Base-by-base conservation (phyloP, 2,113 vertebrate genomes). In the Syngnathus scovelli region DNA sequence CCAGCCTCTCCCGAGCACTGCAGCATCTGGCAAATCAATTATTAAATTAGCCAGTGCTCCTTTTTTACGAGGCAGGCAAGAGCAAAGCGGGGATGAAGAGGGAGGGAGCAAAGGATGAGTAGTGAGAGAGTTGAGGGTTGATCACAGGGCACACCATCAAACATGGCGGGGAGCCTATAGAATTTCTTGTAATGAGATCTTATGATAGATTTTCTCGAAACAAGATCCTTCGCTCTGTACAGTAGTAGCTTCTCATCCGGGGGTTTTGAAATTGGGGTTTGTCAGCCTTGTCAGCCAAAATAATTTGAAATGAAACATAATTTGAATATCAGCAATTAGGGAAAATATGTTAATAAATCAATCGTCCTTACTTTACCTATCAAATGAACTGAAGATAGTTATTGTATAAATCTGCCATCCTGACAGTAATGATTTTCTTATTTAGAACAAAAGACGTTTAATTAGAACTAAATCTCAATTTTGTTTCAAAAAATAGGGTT, bases 11-110 rank as follows among this genome's bases (percentile, higher is more conserved):
- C 77, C 77, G 82, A 90, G 88, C 83, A 85, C 86, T 89, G 83
- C 84, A 87, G 88, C 88, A 91, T 91, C 90, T 91, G 90, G 88
- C 88, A 77, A 86, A 90, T 91, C 89, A 90, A 89, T 91, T 89
- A 91, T 89, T 91, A 89, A 91, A 89, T 91, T 90, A 90, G 78
- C 85, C 75, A 2, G 78, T 78, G 78, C 81, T 87, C 81, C 83
- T 89, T 89, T 33, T 89, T 82, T 87, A 85, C 81, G 81, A 62
- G 33, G 67, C 68, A 75, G 77, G 21, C 63, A 71, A 80, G 84
- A 88, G 79, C 19, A 83, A 80, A 81, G 78, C 74, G 78, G 79
- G 73, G 83, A 79, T 73, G 74, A 64, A 79, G 63, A 69, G 38
- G 66, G 59, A 72, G 74, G 49, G 67, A 70, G 71, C 60, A 56